Evolutionary conservation across 2,113 vertebrate genomes (phyloP).

Genomic region (Ailuropoda melanoleuca): DNA sequence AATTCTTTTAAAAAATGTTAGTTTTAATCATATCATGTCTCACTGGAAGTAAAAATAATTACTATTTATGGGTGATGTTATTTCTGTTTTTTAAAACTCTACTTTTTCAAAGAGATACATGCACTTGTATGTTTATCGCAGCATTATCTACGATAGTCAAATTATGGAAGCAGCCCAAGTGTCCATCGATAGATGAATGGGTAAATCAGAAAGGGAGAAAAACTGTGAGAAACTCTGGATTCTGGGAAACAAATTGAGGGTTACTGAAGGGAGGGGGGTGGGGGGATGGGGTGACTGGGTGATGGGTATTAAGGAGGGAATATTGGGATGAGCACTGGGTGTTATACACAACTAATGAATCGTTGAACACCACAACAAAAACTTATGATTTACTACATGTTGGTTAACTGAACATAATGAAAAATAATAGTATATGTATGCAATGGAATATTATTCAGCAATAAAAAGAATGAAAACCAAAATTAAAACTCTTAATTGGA

Average conservation of each 20-base stretch:
- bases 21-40: background rate
- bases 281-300: background rate
- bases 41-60: constrained; percentile 31
- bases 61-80: background rate
- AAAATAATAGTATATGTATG: background rate
- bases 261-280: background rate
- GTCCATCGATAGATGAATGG: background rate
- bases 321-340: background rate
- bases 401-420: background rate
- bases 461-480: background rate
- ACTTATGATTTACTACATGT: background rate
- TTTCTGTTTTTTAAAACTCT: background rate
- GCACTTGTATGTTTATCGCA: background rate
- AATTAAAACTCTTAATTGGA: background rate
- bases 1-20: background rate
- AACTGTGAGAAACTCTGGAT: background rate
- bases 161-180: background rate
- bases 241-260: background rate
- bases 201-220: background rate
- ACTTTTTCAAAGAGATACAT: background rate
- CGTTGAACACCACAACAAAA: background rate
- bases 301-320: background rate
- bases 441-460: background rate
- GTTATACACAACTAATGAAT: background rate
- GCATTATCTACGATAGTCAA: background rate